These are phyloP conservation scores for Agrotis segetum DNA, from an alignment of 2,888 invertebrate species.

Conservation along the genomic window DNA sequence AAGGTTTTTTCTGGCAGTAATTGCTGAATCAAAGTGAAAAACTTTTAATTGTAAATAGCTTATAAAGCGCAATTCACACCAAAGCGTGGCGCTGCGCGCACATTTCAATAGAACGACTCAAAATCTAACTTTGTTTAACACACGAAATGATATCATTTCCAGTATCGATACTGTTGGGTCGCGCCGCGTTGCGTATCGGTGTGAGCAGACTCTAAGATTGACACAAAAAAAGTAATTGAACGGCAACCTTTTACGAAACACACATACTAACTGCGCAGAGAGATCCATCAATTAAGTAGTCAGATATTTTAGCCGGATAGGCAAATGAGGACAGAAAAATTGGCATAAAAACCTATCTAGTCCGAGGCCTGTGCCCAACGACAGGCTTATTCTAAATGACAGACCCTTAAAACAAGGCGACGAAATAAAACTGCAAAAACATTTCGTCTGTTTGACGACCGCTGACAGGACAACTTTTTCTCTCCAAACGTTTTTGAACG, in stretches of 20 bases:
- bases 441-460: constrained; percentile 35
- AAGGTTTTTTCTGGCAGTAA: neutral
- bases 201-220: too few species aligned
- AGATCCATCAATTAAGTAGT: constrained; percentile 10
- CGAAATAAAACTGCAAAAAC: constrained; percentile 45
- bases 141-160: too few species aligned
- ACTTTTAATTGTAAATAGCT: too few species aligned
- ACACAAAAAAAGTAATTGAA: neutral
- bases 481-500: neutral
- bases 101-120: too few species aligned
- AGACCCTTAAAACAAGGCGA: constrained; percentile 27
- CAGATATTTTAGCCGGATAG: constrained; percentile 7
- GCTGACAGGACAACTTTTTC: constrained; percentile 22
- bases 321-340: constrained; percentile 23
- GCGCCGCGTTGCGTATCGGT: too few species aligned
- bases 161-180: too few species aligned
- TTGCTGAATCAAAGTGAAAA: neutral
- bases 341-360: constrained; percentile 10
- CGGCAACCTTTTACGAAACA: neutral
- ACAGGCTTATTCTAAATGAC: constrained; percentile 28
- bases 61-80: too few species aligned
- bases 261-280: neutral
- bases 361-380: constrained; percentile 37
- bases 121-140: too few species aligned
- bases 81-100: too few species aligned